phyloP scores from a whole-genome alignment of 2,797 vertebrate species.

The Sebastes goodei region DNA sequence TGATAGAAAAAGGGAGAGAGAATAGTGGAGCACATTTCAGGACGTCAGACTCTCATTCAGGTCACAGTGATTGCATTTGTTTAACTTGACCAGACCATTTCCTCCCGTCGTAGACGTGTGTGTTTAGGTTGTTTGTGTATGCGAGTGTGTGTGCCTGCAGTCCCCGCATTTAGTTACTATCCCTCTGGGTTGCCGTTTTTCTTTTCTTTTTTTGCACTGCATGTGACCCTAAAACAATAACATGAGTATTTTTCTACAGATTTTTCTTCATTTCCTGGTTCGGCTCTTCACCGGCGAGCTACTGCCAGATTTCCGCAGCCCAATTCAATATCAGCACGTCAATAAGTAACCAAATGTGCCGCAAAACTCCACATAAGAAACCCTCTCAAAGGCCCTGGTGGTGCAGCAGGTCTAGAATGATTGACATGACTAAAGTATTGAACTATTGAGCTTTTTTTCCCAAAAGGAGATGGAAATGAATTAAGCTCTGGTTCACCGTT shows the following conservation, averaged over 20 bases:
- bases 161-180: not conserved
- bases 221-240: conserved; percentile 24
- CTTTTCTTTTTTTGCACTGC: not conserved
- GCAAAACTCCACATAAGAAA: conserved; percentile 43
- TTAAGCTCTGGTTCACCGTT: conserved; percentile 43
- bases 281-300: conserved; percentile 1
- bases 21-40: conserved; percentile 36
- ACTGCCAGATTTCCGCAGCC: conserved; percentile 25
- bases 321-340: conserved; percentile 34
- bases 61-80: conserved; percentile 59
- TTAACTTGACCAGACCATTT: conserved; percentile 55
- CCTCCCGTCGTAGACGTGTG: not conserved
- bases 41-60: conserved; percentile 45
- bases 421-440: conserved; percentile 50
- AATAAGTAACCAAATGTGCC: conserved; percentile 52
- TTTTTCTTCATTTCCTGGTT: conserved; percentile 11
- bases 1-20: conserved; percentile 44
- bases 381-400: conserved; percentile 4
- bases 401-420: conserved; percentile 46
- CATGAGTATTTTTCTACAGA: conserved; percentile 17
- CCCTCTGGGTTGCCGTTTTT: conserved; percentile 11
- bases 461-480: conserved; percentile 54
- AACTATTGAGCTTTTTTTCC: conserved; percentile 47
- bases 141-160: not conserved
- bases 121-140: not conserved